These are phyloP conservation scores for Onthophagus sagittarius DNA, from an alignment of 2,888 invertebrate genomes.

Conservation along the genomic window DNA sequence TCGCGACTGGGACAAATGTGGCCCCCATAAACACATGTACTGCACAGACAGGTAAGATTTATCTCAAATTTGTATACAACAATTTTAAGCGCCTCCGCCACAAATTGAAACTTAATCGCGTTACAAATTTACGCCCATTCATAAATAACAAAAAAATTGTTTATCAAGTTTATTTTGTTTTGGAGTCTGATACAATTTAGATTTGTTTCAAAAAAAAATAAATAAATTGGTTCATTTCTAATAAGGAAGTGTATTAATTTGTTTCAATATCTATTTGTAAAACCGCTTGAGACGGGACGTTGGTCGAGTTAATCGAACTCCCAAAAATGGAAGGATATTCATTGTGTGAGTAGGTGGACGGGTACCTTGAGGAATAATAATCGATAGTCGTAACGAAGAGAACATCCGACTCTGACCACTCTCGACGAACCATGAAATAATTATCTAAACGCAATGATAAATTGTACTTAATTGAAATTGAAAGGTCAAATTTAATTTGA, in stretches of 20 bases:
- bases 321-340: background rate
- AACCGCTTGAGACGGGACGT: background rate
- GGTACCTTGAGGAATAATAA: background rate
- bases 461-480: conserved; percentile 20
- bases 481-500: conserved; percentile 16
- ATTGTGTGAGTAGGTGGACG: background rate
- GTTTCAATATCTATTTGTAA: background rate
- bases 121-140: background rate
- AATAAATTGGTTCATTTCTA: background rate
- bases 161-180: no score
- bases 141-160: no score
- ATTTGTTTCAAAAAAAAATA: no score
- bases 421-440: conserved; percentile 20
- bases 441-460: conserved; percentile 22
- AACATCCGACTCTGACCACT: background rate
- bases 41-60: conserved; percentile 40
- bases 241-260: background rate
- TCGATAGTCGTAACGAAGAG: background rate
- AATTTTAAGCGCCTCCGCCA: background rate
- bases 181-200: no score
- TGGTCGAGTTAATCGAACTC: background rate
- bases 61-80: background rate
- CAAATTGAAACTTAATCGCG: background rate
- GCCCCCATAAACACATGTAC: conserved; percentile 48
- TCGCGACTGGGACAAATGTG: conserved; percentile 43